These are phyloP conservation scores for Lutraria rhynchaena DNA, from an alignment of 1,140 invertebrate species.

Conservation along the genomic window DNA sequence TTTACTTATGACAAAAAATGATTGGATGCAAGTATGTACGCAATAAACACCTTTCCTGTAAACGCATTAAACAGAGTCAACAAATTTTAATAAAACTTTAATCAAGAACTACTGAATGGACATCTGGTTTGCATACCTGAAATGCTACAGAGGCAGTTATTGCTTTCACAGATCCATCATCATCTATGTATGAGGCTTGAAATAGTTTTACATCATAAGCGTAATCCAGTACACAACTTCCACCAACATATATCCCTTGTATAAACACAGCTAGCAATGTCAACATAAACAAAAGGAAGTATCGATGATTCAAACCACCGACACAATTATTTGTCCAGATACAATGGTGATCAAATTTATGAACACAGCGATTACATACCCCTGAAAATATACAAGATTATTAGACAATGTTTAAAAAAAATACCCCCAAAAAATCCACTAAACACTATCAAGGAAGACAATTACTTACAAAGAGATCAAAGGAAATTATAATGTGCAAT, in stretches of 20 bases:
- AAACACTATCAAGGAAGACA: no score
- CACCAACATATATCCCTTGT: conserved; percentile 71
- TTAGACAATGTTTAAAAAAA: no score
- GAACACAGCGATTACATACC: conserved; percentile 80
- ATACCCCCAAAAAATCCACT: no score
- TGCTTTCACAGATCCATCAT: conserved; percentile 65
- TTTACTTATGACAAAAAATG: no score
- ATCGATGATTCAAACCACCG: conserved; percentile 78
- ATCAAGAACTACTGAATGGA: no score
- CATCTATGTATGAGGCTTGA: conserved; percentile 69
- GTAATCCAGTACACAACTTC: conserved; percentile 65
- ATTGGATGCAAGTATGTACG: no score
- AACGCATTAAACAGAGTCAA: no score
- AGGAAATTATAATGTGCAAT: no score
- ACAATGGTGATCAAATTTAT: conserved; percentile 82
- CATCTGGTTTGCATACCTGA: conserved; percentile 63
- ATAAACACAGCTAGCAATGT: conserved; percentile 72
- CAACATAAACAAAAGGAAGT: conserved; percentile 79
- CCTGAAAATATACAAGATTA: no score
- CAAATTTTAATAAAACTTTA: no score
- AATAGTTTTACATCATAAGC: conserved; percentile 67
- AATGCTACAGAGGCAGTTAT: conserved; percentile 72
- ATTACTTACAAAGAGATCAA: no score
- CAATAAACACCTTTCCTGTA: no score
- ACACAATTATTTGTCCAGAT: conserved; percentile 82